Conservation (phyloP, 2,797 vertebrate genomes). For the Brotula barbata region DNA sequence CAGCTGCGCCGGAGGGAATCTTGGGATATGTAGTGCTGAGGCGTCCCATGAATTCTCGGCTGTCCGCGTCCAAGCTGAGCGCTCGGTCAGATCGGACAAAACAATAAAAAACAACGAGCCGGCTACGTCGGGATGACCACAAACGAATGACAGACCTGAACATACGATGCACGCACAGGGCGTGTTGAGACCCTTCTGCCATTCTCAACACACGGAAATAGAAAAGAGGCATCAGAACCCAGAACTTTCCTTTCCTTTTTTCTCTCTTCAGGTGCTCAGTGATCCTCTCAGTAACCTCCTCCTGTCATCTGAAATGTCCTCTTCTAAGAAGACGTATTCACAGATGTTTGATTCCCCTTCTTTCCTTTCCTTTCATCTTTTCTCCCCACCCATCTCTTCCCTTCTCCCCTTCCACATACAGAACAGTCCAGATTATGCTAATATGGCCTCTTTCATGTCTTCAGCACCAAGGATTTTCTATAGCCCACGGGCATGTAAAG, state of each 20-base stretch:
- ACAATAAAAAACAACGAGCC: conserved; percentile 38
- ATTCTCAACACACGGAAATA: background rate
- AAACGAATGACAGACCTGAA: conserved; percentile 21
- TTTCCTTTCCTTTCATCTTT: conserved; percentile 2
- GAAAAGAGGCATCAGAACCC: background rate
- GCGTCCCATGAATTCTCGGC: conserved; percentile 47
- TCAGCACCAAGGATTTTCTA: conserved; percentile 57
- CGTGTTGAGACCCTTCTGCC: background rate
- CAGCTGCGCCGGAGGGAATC: conserved; percentile 72
- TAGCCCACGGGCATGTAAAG: conserved; percentile 52
- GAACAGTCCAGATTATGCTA: conserved; percentile 65
- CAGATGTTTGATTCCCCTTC: conserved; percentile 19
- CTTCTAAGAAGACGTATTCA: conserved; percentile 10
- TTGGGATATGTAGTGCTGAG: conserved; percentile 66
- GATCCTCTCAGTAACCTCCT: background rate
- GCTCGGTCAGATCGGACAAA: conserved; percentile 42
- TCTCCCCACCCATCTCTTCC: conserved; percentile 17
- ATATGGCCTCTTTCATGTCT: conserved; percentile 65
- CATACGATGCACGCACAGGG: conserved; percentile 8
- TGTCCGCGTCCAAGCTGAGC: conserved; percentile 22
- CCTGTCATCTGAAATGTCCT: conserved; percentile 22
- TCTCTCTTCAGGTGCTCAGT: background rate
- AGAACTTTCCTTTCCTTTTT: background rate
- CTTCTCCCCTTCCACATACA: conserved; percentile 44
- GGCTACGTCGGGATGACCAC: conserved; percentile 13